Percentiles rank a stretch among this genome's conserved stretches.
These are phyloP conservation scores for Ephydatia muelleri DNA, from an alignment of 37 sponge, comb jelly and placozoan species.

Conservation along the genomic window DNA sequence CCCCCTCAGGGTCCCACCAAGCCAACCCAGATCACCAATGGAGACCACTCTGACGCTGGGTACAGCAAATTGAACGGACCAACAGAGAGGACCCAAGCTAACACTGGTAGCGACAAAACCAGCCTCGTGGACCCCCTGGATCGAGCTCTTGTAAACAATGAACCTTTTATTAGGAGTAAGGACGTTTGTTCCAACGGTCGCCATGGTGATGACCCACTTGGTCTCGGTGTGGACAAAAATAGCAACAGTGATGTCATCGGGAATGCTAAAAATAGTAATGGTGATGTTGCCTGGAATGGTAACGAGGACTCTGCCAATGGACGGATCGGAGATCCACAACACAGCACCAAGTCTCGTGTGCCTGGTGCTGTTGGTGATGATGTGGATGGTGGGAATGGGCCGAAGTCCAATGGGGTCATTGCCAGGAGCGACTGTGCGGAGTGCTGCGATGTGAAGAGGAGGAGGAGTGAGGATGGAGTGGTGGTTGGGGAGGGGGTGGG, in stretches of 20 bases:
- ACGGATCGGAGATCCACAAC: not conserved
- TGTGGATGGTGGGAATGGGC: not conserved
- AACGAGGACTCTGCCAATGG: not conserved
- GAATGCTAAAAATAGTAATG: too few relatives aligned
- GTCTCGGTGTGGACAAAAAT: too few relatives aligned
- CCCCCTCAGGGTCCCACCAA: not conserved
- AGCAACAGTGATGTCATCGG: not conserved
- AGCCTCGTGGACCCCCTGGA: too few relatives aligned
- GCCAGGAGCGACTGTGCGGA: not conserved
- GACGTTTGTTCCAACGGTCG: not conserved
- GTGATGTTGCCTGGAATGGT: not conserved
- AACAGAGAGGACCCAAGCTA: too few relatives aligned
- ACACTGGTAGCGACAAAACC: too few relatives aligned
- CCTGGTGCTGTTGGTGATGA: not conserved
- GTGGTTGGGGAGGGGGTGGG: not conserved
- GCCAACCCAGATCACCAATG: not conserved
- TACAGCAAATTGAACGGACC: too few relatives aligned
- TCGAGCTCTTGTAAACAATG: too few relatives aligned
- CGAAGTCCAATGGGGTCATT: not conserved
- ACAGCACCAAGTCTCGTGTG: not conserved
- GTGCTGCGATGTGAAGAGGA: not conserved
- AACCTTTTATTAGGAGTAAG: too few relatives aligned
- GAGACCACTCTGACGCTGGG: not conserved
- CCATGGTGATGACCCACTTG: not conserved
- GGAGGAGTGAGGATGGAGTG: not conserved